phyloP scores from a whole-genome alignment of 2,113 vertebrate species.

The Hemicordylus capensis region DNA sequence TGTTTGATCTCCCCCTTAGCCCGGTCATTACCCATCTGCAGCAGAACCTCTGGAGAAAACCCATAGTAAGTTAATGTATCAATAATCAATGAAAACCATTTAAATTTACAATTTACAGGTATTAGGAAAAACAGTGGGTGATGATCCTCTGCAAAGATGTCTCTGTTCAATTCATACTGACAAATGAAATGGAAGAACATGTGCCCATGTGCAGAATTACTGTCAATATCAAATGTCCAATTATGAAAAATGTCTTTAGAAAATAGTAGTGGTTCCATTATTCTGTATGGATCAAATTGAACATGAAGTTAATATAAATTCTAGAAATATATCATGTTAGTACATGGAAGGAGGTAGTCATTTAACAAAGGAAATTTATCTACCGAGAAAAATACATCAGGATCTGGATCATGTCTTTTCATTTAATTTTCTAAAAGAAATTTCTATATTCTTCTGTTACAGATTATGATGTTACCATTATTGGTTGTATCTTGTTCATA shows the following conservation, averaged over 20 bases:
- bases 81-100: no score
- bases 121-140: neutral
- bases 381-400: neutral
- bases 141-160: neutral
- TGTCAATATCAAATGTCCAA: neutral
- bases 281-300: neutral
- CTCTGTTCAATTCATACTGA: neutral
- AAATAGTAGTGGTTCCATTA: neutral
- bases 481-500: neutral
- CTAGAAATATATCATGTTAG: neutral
- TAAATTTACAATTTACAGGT: no score
- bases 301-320: neutral
- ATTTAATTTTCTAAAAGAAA: neutral
- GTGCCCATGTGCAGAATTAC: neutral
- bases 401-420: neutral
- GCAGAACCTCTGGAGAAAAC: no score
- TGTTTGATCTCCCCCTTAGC: no score
- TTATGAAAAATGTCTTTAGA: neutral
- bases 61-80: no score
- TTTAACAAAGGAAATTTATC: neutral
- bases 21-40: no score
- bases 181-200: neutral
- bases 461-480: neutral
- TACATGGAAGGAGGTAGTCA: neutral
- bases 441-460: neutral